Evolutionary conservation across 2,888 invertebrate genomes (phyloP).

Genomic region (Aphelenchoides bicaudatus): DNA sequence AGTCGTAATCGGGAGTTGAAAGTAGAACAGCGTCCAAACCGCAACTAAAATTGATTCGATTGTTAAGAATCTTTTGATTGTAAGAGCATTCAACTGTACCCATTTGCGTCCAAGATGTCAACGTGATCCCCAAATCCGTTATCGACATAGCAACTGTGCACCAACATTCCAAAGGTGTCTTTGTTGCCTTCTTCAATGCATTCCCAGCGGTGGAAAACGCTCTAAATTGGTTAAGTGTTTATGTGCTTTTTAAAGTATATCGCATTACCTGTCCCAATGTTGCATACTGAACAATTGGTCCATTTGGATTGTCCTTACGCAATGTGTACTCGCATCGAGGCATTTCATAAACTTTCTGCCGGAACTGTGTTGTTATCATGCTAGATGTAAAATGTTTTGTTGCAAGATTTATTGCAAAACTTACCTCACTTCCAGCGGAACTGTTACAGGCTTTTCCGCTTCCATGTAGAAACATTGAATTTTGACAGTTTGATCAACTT

Average conservation of each 20-base stretch:
- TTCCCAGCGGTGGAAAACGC: constrained; percentile 56
- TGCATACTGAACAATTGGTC: constrained; percentile 56
- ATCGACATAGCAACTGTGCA: constrained; percentile 60
- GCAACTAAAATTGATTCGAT: constrained; percentile 38
- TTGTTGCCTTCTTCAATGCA: constrained; percentile 53
- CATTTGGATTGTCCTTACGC: constrained; percentile 53
- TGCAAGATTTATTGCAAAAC: constrained; percentile 4
- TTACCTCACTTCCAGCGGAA: constrained; percentile 59
- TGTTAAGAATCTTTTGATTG: not conserved
- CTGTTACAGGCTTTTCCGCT: constrained; percentile 58
- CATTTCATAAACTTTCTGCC: constrained; percentile 58
- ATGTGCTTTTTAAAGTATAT: too few relatives aligned
- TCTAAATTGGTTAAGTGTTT: too few relatives aligned
- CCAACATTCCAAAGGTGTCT: constrained; percentile 60
- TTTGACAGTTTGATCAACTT: constrained; percentile 61
- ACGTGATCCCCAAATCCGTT: constrained; percentile 57
- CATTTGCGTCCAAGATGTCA: constrained; percentile 52
- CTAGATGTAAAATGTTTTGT: constrained; percentile 31
- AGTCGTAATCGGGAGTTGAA: constrained; percentile 56
- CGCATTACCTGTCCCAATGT: constrained; percentile 56
- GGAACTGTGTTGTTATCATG: constrained; percentile 60
- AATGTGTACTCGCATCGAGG: constrained; percentile 58
- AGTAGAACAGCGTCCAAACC: constrained; percentile 55
- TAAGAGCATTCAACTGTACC: constrained; percentile 29
- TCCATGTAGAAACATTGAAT: constrained; percentile 61